phyloP scores from a whole-genome alignment of 1,140 invertebrate species.

The Akabosia matsudoensis region DNA sequence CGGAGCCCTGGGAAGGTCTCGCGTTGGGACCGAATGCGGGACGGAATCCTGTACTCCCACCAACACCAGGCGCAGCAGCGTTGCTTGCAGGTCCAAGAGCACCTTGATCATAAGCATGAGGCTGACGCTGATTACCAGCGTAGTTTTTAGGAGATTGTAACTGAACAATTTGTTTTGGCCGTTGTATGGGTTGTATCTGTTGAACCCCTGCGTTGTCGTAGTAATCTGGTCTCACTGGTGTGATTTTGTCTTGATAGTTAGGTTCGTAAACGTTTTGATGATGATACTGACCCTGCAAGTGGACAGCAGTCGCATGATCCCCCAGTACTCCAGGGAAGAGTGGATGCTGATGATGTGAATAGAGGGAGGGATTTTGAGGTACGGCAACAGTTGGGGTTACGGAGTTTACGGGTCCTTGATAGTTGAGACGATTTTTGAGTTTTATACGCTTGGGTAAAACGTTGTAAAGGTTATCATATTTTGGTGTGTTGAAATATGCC shows the following conservation, averaged over 20 bases:
- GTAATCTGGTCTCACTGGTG: slow-evolving; percentile 23
- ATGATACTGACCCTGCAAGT: not conserved
- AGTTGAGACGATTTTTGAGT: slow-evolving; percentile 11
- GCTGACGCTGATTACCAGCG: slow-evolving; percentile 24
- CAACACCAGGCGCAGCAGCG: not conserved
- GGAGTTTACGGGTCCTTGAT: not conserved
- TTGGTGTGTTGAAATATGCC: slow-evolving; percentile 32
- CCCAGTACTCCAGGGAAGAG: not conserved
- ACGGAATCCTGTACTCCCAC: slow-evolving; percentile 25
- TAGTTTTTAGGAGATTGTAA: slow-evolving; percentile 23
- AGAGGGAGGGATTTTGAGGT: not conserved
- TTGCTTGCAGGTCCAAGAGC: slow-evolving; percentile 3
- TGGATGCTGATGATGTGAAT: slow-evolving; percentile 2
- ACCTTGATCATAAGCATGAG: slow-evolving; percentile 19
- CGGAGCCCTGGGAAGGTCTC: not conserved
- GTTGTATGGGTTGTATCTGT: not conserved
- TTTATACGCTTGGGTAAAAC: not conserved
- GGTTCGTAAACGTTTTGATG: slow-evolving; percentile 17
- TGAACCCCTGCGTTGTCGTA: slow-evolving; percentile 13
- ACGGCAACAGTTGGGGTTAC: not conserved
- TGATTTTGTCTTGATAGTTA: not conserved
- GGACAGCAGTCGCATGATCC: not conserved
- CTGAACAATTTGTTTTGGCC: not conserved
- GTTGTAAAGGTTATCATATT: slow-evolving; percentile 37
- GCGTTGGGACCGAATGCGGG: slow-evolving; percentile 33